Conservation (phyloP, 2,888 invertebrate genomes). For the Drosophila sordidula region DNA sequence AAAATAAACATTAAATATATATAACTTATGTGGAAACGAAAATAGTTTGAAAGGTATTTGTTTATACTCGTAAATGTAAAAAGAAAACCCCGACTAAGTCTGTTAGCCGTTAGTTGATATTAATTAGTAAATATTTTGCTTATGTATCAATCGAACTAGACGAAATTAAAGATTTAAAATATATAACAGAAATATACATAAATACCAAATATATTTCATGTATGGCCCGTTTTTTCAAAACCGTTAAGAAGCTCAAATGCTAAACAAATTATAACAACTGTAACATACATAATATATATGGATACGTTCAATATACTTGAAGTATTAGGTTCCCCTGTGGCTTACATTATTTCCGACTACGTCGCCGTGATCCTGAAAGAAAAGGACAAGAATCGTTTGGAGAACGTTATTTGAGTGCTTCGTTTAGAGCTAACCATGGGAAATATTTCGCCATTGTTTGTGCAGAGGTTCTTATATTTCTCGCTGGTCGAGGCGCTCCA, state of each 20-base stretch:
- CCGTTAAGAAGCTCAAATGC: background rate
- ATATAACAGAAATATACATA: slow-evolving; percentile 20
- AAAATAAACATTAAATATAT: slow-evolving; percentile 3
- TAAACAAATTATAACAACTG: slow-evolving; percentile 2
- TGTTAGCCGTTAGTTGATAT: slow-evolving; percentile 72
- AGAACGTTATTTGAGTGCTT: too few species aligned
- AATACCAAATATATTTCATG: background rate
- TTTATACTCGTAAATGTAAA: slow-evolving; percentile 24
- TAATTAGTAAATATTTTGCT: slow-evolving; percentile 62
- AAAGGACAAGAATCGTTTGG: too few species aligned
- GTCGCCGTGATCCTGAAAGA: slow-evolving; percentile 12
- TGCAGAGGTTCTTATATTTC: slow-evolving; percentile 37
- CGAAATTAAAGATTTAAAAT: slow-evolving; percentile 37
- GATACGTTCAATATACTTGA: background rate
- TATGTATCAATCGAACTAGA: slow-evolving; percentile 53
- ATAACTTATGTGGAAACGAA: slow-evolving; percentile 6
- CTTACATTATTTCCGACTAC: background rate
- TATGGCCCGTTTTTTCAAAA: background rate
- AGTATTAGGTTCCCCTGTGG: too few species aligned
- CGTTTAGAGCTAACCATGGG: background rate
- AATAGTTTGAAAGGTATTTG: slow-evolving; percentile 19
- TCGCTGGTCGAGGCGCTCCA: slow-evolving; percentile 37
- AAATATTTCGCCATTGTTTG: slow-evolving; percentile 50
- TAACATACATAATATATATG: slow-evolving; percentile 15
- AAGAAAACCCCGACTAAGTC: slow-evolving; percentile 67